Percentiles rank a stretch among this genome's conserved stretches.
Conservation (phyloP, 2,888 invertebrate species). For the Mythimna albipuncta region DNA sequence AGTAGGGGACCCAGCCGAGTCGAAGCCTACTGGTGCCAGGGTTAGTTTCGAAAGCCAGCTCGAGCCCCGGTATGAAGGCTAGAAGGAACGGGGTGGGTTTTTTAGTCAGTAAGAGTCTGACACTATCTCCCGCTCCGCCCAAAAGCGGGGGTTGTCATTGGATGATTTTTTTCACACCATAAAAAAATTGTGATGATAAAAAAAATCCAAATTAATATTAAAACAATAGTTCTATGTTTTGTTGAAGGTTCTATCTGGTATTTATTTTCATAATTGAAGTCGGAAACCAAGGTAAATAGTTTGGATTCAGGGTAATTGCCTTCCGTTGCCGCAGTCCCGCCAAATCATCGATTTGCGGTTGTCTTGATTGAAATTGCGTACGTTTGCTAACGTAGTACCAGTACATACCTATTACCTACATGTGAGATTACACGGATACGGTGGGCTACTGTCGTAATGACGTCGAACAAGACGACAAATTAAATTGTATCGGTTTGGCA, state of each 20-base stretch:
- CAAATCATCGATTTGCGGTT: constrained; percentile 63
- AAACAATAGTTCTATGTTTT: background rate
- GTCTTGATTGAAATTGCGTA: constrained; percentile 63
- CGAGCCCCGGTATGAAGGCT: too few species aligned
- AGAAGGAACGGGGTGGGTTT: too few species aligned
- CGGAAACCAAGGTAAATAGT: constrained; percentile 32
- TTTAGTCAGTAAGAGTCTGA: too few species aligned
- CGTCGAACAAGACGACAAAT: constrained; percentile 17
- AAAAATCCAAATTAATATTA: background rate
- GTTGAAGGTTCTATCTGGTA: constrained; percentile 1
- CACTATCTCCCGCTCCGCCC: too few species aligned
- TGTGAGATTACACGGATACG: constrained; percentile 30
- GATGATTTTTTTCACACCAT: too few species aligned
- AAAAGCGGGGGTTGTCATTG: too few species aligned
- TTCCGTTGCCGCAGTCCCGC: constrained; percentile 37
- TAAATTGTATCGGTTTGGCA: constrained; percentile 14
- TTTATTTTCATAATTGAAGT: constrained; percentile 34
- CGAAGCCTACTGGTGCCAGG: too few species aligned
- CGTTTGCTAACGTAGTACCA: constrained; percentile 46
- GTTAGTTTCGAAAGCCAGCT: too few species aligned
- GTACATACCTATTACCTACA: constrained; percentile 30
- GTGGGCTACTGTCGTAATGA: constrained; percentile 8
- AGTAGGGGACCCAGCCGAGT: too few species aligned
- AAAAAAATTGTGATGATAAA: too few species aligned
- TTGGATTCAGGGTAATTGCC: constrained; percentile 52